phyloP scores from a whole-genome alignment of 2,797 vertebrate genomes.

The Delichon dasypus region DNA sequence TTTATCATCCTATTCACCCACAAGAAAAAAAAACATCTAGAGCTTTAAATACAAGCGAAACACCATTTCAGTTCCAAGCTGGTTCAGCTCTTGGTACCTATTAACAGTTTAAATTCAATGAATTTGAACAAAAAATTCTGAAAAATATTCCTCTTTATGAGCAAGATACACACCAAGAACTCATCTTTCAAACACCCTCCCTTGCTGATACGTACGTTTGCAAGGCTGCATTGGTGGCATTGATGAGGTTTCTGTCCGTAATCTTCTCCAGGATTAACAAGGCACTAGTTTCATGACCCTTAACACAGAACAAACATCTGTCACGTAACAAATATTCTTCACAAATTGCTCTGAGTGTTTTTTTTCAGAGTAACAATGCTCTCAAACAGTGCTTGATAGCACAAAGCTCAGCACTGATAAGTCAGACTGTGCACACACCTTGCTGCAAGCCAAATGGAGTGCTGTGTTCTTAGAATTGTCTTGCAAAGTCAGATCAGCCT shows the following conservation, averaged over 20 bases:
- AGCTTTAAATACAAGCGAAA: neutral
- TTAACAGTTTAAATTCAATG: neutral
- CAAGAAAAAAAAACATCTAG: neutral
- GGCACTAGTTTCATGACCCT: conserved; percentile 99
- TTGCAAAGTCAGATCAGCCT: conserved; percentile 95
- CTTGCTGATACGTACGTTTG: conserved; percentile 87
- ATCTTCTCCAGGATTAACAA: conserved; percentile 99
- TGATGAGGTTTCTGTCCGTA: conserved; percentile 96
- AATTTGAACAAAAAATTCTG: neutral
- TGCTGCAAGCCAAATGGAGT: conserved; percentile 96
- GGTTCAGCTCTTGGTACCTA: neutral
- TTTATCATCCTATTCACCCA: neutral
- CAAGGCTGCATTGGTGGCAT: conserved; percentile 96
- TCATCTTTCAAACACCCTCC: neutral
- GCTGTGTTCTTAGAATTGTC: conserved; percentile 95
- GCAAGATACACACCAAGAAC: neutral
- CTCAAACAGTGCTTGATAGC: neutral
- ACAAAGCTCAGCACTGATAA: neutral
- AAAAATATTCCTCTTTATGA: neutral
- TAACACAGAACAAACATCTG: conserved; percentile 42
- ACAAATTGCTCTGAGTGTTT: neutral
- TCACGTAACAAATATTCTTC: neutral
- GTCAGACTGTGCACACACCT: conserved; percentile 78
- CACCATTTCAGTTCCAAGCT: neutral
- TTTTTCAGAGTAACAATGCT: neutral